Conservation (phyloP, 2,797 vertebrate species). For the Pseudochirops cupreus region DNA sequence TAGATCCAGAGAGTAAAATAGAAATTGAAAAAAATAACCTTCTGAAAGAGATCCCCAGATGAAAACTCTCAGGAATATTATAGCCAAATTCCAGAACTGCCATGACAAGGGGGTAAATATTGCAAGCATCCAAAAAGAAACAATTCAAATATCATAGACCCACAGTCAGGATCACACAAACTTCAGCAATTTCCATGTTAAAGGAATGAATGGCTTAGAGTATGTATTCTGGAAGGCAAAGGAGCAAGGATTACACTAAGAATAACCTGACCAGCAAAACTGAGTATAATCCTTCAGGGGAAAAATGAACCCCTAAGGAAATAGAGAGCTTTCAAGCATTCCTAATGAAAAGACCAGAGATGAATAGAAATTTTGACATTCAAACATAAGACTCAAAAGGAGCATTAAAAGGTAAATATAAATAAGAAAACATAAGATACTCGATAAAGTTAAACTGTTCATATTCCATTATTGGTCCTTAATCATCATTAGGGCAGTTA, state of each 20-base stretch:
- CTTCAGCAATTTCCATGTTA: not conserved
- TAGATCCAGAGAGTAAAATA: not conserved
- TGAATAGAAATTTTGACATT: not conserved
- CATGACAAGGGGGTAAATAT: not conserved
- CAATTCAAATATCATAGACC: not conserved
- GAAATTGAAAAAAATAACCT: not conserved
- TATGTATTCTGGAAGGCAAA: not conserved
- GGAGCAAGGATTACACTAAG: not conserved
- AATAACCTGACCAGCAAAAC: not conserved
- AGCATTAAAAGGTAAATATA: not conserved
- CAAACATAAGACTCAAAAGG: not conserved
- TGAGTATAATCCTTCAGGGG: not conserved
- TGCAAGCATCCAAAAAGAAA: not conserved
- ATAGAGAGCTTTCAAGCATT: not conserved
- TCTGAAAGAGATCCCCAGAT: not conserved
- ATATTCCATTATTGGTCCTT: not conserved
- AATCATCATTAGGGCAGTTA: not conserved
- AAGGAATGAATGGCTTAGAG: not conserved
- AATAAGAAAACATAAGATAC: not conserved
- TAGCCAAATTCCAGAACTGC: not conserved
- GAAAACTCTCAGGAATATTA: not conserved
- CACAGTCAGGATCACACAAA: not conserved
- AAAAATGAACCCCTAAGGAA: not conserved
- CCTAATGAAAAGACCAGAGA: not conserved
- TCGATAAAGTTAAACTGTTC: not conserved